These are phyloP conservation scores for Martes martes DNA, from an alignment of 2,113 vertebrate species.

Conservation along the genomic window DNA sequence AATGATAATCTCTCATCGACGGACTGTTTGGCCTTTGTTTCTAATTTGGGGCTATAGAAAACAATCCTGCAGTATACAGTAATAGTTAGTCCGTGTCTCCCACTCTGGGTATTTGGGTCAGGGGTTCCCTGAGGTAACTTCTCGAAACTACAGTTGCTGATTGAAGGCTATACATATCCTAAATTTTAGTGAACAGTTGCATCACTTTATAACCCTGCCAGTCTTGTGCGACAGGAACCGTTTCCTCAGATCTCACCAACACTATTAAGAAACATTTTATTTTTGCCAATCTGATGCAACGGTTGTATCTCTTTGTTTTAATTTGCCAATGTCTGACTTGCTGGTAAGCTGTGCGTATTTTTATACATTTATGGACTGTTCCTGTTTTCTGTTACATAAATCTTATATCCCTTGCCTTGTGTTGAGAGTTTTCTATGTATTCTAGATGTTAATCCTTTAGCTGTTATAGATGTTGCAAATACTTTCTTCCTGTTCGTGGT, in stretches of 20 bases:
- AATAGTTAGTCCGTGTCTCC: not conserved
- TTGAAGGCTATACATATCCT: not conserved
- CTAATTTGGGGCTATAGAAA: not conserved
- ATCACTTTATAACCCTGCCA: not conserved
- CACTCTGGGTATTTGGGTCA: slow-evolving; percentile 9
- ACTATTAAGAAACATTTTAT: slow-evolving; percentile 13
- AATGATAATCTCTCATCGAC: not conserved
- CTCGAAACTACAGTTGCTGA: not conserved
- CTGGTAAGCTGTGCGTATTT: not conserved
- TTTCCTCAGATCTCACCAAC: not conserved
- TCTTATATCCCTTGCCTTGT: not conserved
- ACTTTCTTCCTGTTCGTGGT: slow-evolving; percentile 33
- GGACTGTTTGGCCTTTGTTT: not conserved
- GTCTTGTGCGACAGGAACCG: not conserved
- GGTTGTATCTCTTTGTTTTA: not conserved
- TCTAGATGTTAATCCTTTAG: not conserved
- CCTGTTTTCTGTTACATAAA: not conserved
- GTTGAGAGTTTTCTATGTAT: not conserved
- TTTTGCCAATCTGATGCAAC: not conserved
- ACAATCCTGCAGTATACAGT: not conserved
- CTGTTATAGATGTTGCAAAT: slow-evolving; percentile 30
- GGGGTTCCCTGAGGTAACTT: not conserved
- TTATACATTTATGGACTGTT: not conserved
- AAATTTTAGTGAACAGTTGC: slow-evolving; percentile 32
- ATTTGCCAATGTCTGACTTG: not conserved